Base-by-base conservation (phyloP, 2,113 vertebrate species). In the Pithys albifrons region DNA sequence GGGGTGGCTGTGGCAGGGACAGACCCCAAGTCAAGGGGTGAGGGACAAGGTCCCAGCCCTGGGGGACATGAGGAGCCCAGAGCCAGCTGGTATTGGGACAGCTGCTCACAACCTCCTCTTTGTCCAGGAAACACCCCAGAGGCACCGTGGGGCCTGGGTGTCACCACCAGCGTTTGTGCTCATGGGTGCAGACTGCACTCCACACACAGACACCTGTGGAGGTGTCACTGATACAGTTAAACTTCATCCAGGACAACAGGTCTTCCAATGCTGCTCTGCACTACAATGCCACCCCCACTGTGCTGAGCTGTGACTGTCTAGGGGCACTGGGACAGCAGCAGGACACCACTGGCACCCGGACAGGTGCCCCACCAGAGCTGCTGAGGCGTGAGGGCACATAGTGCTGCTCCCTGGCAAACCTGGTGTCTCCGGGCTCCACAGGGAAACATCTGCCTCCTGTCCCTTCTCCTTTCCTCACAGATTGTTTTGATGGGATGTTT, bases 201-300 rank as follows among this genome's bases (percentile, higher is more conserved):
- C 2, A 1, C 41, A 10, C 55, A 13, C 1, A 0, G 52, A 10
- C 1, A 1, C 28, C 46, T 20, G n/a, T 2, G 25, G 27, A 51
- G 57, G 57, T 59, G 48, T 43, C 35, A 33, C 9, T 71, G 87
- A 7, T n/a, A 41, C 27, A 3, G 24, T 71, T 66, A 20, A 59
- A 25, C 31, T 25, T 10, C 31, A 16, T 22, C 19, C 64, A 59
- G 64, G 46, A 19, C 11, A 23, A 33, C 1, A 1, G 25, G 5
- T 9, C 22, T n/a, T 51, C 65, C 23, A 1, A 1, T 35, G 29
- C 62, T 24, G 43, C 39, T 35, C 51, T 22, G 45, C 69, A 13
- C 55, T 48, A 3, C 6, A 10, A 27, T 5, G 0, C 51, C 1
- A 0, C 29, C n/a, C 51, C 22, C 55, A 18, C 3, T 2, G 29